Evolutionary conservation across 2,797 vertebrate genomes (phyloP).

Genomic region (Manis pentadactyla): DNA sequence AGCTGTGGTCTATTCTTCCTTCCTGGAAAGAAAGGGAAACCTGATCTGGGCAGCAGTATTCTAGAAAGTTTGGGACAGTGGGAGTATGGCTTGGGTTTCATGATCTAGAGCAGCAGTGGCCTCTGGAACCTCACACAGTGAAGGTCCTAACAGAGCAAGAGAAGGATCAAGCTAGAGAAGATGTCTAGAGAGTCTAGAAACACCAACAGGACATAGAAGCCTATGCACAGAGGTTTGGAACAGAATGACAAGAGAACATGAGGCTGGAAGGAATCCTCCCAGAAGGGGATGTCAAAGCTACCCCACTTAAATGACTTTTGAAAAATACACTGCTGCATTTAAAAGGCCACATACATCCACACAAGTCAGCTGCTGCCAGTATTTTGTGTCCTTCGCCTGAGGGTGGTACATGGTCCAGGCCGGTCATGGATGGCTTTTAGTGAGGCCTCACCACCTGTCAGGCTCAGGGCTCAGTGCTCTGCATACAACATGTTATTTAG

Average conservation of each 20-base stretch:
- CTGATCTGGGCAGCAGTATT: neutral
- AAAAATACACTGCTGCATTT: neutral
- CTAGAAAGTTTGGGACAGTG: neutral
- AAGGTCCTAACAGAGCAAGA: neutral
- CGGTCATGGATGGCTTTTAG: neutral
- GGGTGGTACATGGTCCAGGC: neutral
- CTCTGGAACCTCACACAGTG: neutral
- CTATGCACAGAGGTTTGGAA: neutral
- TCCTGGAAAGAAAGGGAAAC: neutral
- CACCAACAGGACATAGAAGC: neutral
- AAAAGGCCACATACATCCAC: neutral
- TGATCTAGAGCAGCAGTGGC: neutral
- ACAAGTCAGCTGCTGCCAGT: neutral
- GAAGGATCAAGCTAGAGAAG: neutral
- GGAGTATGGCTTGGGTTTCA: neutral
- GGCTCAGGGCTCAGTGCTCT: neutral
- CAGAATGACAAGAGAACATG: neutral
- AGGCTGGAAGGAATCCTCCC: neutral
- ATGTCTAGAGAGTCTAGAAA: neutral
- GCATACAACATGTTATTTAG: neutral
- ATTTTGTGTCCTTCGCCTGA: neutral
- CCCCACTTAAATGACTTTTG: neutral
- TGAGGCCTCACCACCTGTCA: neutral
- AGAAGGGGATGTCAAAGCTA: neutral
- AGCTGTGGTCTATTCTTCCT: neutral